Evolutionary conservation across 2,888 invertebrate species (phyloP).

Genomic region (Eupithecia centaureata): DNA sequence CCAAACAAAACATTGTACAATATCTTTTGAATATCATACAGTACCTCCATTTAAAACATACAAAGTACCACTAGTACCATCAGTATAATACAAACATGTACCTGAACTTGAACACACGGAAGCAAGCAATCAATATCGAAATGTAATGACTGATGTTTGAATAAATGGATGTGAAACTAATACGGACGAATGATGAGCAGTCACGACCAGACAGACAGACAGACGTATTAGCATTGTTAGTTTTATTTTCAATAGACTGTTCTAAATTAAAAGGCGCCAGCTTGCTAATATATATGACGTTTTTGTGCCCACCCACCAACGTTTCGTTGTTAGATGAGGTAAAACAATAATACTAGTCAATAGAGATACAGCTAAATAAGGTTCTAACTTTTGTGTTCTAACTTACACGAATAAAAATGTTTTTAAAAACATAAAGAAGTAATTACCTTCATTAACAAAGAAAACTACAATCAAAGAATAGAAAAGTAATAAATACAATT

Average conservation of each 20-base stretch:
- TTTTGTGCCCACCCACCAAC: conserved; percentile 34
- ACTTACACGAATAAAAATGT: neutral
- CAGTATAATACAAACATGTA: conserved; percentile 25
- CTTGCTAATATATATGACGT: conserved; percentile 41
- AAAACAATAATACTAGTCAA: neutral
- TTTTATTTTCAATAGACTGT: conserved; percentile 66
- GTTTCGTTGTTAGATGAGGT: conserved; percentile 20
- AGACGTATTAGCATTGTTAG: conserved; percentile 74
- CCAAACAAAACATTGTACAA: conserved; percentile 45
- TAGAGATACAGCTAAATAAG: neutral
- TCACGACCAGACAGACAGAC: conserved; percentile 63
- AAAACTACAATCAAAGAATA: no score
- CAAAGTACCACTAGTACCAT: neutral
- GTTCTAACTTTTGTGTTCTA: neutral
- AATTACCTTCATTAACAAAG: no score
- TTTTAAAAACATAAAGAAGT: no score
- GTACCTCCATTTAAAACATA: conserved; percentile 5
- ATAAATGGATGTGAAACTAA: conserved; percentile 63
- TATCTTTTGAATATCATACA: neutral
- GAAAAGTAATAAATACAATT: no score
- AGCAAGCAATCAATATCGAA: conserved; percentile 77
- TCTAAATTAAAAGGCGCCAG: conserved; percentile 50
- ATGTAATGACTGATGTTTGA: conserved; percentile 65
- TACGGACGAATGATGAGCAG: conserved; percentile 65
- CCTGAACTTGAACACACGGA: conserved; percentile 56